Evolutionary conservation across 2,113 vertebrate genomes (phyloP).

Genomic region (Heptranchias perlo): DNA sequence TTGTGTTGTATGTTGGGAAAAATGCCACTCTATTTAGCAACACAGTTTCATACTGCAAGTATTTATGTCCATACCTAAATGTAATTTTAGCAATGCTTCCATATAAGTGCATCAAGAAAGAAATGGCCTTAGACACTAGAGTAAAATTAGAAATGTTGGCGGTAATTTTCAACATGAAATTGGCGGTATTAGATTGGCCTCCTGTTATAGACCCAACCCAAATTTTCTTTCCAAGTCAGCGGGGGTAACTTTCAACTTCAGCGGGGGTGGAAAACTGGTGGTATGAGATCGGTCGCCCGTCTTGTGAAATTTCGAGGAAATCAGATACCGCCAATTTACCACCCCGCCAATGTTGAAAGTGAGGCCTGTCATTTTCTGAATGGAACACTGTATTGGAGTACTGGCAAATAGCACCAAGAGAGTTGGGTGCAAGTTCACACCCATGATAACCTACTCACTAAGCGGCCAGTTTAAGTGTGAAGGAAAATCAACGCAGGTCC

Average conservation of each 20-base stretch:
- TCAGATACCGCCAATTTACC: background rate
- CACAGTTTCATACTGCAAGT: background rate
- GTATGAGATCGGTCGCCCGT: background rate
- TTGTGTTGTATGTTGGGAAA: background rate
- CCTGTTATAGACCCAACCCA: background rate
- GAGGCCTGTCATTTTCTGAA: background rate
- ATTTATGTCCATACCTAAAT: background rate
- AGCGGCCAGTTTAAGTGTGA: background rate
- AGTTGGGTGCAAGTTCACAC: background rate
- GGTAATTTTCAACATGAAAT: background rate
- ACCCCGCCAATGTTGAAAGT: background rate
- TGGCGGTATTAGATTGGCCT: background rate
- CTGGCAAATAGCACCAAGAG: background rate
- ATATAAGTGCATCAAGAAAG: background rate
- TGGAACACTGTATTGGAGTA: background rate
- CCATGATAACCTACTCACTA: background rate
- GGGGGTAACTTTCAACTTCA: background rate
- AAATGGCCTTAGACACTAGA: background rate
- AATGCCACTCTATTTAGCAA: background rate
- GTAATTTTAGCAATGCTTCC: background rate
- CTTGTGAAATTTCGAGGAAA: background rate
- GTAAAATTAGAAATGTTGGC: background rate
- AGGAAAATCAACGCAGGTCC: background rate
- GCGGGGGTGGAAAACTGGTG: background rate
- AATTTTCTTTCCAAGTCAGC: background rate